Percentiles rank a stretch among this genome's conserved stretches.
These are phyloP conservation scores for Coilia nasus DNA, from an alignment of 2,797 vertebrate species.

Conservation along the genomic window DNA sequence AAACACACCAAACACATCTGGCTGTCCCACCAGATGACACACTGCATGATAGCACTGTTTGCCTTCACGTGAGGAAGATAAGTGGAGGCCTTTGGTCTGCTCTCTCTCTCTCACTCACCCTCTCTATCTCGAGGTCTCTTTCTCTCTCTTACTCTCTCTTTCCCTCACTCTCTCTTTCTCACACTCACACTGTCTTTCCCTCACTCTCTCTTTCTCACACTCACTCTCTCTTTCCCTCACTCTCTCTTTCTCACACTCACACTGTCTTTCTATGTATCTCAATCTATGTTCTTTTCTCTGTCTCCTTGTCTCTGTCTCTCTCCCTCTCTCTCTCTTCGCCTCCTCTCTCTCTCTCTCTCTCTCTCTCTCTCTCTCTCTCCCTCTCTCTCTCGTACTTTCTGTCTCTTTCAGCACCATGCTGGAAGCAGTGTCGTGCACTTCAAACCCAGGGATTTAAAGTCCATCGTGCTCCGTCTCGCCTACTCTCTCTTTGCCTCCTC, in stretches of 20 bases:
- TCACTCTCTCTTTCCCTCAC: background rate
- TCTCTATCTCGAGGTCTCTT: background rate
- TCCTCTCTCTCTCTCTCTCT: background rate
- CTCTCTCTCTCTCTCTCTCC: background rate
- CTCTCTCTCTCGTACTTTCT: background rate
- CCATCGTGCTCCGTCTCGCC: too few species aligned
- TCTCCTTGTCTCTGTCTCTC: background rate
- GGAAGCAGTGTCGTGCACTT: too few species aligned
- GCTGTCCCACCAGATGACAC: slow-evolving; percentile 30
- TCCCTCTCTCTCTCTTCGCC: background rate
- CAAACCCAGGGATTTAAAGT: too few species aligned
- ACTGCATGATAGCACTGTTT: background rate
- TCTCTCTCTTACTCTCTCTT: background rate
- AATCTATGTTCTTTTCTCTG: background rate
- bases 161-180: background rate
- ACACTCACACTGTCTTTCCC: background rate
- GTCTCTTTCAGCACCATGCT: background rate
- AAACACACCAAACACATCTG: slow-evolving; percentile 9
- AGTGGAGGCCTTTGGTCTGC: background rate
- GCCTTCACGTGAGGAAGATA: background rate
- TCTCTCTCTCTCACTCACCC: background rate
- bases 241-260: background rate
- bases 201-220: background rate
- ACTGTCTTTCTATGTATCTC: background rate
- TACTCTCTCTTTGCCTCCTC: too few species aligned